A percentile compares a stretch with the other conserved stretches of the same genome.
Conservation (phyloP, 2,888 invertebrate genomes). For the Scaptomyza tumidula region DNA sequence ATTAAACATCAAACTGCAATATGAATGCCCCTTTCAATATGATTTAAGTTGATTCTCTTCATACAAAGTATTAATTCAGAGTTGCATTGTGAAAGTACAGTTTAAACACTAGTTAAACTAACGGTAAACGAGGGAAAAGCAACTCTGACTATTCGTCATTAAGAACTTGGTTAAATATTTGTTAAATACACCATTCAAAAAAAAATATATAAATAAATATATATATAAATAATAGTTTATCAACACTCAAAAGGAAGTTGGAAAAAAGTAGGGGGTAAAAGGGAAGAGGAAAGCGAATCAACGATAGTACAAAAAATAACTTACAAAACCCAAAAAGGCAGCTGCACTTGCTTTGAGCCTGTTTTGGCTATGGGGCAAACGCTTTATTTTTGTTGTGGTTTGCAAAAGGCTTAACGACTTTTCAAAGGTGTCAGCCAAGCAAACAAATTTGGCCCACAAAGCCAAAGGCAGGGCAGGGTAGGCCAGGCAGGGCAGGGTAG, state of each 20-base stretch:
- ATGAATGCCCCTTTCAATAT: too few relatives aligned
- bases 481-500: neutral
- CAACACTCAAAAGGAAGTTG: neutral
- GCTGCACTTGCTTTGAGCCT: conserved; percentile 71
- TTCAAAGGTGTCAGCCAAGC: conserved; percentile 60
- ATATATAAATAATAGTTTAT: conserved; percentile 15
- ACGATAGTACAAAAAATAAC: conserved; percentile 12
- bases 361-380: neutral
- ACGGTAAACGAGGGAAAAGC: neutral
- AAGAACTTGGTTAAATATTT: too few relatives aligned
- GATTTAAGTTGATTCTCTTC: too few relatives aligned
- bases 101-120: neutral
- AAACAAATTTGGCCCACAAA: too few relatives aligned
- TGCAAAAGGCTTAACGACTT: conserved; percentile 45
- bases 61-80: neutral
- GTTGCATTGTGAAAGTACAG: neutral
- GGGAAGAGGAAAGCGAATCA: too few relatives aligned
- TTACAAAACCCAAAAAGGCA: conserved; percentile 19
- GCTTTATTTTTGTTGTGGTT: conserved; percentile 6
- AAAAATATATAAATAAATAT: too few relatives aligned
- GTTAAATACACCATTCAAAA: too few relatives aligned
- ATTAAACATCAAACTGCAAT: too few relatives aligned
- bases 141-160: neutral
- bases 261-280: neutral
- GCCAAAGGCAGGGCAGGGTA: conserved; percentile 1